phyloP scores from a whole-genome alignment of 2,888 invertebrate species.

The Perithous albicinctus region DNA sequence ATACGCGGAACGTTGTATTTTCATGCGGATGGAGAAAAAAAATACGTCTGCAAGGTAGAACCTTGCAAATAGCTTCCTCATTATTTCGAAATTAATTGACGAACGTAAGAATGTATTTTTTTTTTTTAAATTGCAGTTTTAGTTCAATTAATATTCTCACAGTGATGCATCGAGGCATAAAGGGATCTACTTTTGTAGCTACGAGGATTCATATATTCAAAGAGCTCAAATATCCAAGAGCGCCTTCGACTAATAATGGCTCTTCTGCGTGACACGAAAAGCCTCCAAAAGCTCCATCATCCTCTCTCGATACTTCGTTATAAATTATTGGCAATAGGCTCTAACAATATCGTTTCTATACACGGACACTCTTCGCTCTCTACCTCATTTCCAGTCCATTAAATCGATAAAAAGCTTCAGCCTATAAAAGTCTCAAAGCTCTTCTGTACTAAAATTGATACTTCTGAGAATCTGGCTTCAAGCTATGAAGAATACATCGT shows the following conservation, averaged over 20 bases:
- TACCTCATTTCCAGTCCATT: constrained; percentile 5
- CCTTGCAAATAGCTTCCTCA: no score
- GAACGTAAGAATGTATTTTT: no score
- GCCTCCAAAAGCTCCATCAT: constrained; percentile 17
- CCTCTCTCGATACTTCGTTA: constrained; percentile 4
- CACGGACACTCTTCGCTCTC: background rate
- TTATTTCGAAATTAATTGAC: no score
- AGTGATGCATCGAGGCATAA: no score
- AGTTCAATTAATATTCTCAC: no score
- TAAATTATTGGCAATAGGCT: constrained; percentile 33
- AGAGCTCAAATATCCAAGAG: constrained; percentile 3
- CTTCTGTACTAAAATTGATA: background rate
- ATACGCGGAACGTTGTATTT: no score
- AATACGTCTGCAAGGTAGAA: no score
- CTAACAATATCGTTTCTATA: background rate
- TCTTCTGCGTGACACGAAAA: background rate
- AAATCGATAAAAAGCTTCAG: constrained; percentile 18
- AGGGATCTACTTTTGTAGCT: no score
- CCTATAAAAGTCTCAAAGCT: background rate
- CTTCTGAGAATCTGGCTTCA: background rate
- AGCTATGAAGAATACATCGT: background rate
- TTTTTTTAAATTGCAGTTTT: no score
- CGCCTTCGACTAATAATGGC: background rate
- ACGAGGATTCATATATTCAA: background rate
- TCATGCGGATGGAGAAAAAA: no score